Conservation (phyloP, 2,113 vertebrate species). For the Bos taurus region ARS-UCD2.0 NC_037351.1:29315501-29316000, state of each 20-base stretch:
- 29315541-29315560: constrained; percentile 4
- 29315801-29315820: background rate
- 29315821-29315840: background rate
- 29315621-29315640: background rate
- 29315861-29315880: background rate
- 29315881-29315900: background rate
- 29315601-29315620: background rate
- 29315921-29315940: background rate
- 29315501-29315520: background rate
- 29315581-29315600: background rate
- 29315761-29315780: background rate
- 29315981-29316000: background rate
- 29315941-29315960: background rate
- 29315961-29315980: background rate
- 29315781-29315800: background rate
- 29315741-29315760: background rate
- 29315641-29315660: background rate
- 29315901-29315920: background rate
- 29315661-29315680: background rate
- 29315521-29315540: background rate
- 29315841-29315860: background rate
- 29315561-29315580: constrained; percentile 14
- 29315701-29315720: background rate
- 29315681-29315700: background rate
- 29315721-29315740: background rate